These are phyloP conservation scores for Pammene fasciana DNA, from an alignment of 2,888 invertebrate genomes.

Conservation along the genomic window DNA sequence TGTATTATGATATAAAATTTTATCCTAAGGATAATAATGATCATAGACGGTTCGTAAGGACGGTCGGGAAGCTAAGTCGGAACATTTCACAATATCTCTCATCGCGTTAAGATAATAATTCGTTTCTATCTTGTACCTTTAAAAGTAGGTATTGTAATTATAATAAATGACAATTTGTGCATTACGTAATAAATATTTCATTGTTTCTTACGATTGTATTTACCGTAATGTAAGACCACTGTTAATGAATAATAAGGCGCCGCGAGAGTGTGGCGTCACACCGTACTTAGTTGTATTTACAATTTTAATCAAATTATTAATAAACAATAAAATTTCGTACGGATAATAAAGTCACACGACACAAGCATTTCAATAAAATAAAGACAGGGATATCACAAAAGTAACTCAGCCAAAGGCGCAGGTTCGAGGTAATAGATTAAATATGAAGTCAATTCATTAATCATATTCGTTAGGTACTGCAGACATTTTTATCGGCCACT, in stretches of 20 bases:
- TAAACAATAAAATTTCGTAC: conserved; percentile 70
- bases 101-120: conserved; percentile 81
- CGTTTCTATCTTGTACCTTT: conserved; percentile 82
- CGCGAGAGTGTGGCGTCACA: conserved; percentile 69
- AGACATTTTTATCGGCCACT: conserved; percentile 73
- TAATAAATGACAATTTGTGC: conserved; percentile 82
- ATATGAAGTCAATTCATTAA: conserved; percentile 83
- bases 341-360: conserved; percentile 69
- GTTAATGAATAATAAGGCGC: conserved; percentile 73
- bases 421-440: conserved; percentile 81
- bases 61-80: conserved; percentile 76
- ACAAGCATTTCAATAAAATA: conserved; percentile 78
- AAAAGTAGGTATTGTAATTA: conserved; percentile 82
- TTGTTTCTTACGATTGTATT: conserved; percentile 83
- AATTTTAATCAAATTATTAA: conserved; percentile 76
- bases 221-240: conserved; percentile 81
- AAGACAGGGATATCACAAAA: conserved; percentile 80
- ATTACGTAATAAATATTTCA: conserved; percentile 82
- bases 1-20: conserved; percentile 81
- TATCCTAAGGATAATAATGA: conserved; percentile 82
- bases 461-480: conserved; percentile 81
- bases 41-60: conserved; percentile 79
- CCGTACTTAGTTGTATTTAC: conserved; percentile 79
- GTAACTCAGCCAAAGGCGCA: conserved; percentile 76
- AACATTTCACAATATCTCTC: conserved; percentile 81